Conservation (phyloP, 1,140 invertebrate species). For the Drosophila pseudoobscura region DNA sequence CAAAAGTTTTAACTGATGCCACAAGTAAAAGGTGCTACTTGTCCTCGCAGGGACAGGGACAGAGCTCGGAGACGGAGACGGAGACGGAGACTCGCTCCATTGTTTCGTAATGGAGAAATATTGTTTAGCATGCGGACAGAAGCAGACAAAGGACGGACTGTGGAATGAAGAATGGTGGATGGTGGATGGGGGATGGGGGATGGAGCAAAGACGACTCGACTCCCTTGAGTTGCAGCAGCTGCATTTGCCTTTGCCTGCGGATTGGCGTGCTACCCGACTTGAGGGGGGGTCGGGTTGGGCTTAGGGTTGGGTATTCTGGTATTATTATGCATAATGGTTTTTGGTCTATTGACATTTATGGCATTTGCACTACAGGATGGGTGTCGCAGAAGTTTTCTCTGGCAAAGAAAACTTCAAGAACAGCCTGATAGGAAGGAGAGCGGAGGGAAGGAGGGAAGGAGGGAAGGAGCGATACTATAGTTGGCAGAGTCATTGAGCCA, state of each 20-base stretch:
- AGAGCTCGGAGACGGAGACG: no score
- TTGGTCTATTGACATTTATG: slow-evolving; percentile 79
- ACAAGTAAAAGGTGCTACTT: slow-evolving; percentile 79
- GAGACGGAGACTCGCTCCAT: slow-evolving; percentile 46
- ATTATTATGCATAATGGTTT: slow-evolving; percentile 78
- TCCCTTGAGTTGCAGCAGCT: slow-evolving; percentile 29
- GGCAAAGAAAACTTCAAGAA: slow-evolving; percentile 37
- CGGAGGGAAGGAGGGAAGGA: slow-evolving; percentile 1
- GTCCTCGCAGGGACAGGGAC: slow-evolving; percentile 32
- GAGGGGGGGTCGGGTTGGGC: slow-evolving; percentile 1
- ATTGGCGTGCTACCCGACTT: slow-evolving; percentile 18
- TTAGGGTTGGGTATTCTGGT: not conserved
- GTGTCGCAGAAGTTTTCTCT: slow-evolving; percentile 33
- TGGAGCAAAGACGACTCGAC: not conserved
- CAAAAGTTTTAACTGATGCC: slow-evolving; percentile 76
- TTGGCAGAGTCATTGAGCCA: slow-evolving; percentile 18
- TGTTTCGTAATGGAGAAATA: slow-evolving; percentile 78
- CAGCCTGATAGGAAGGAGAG: slow-evolving; percentile 11
- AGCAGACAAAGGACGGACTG: slow-evolving; percentile 11
- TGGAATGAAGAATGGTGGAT: slow-evolving; percentile 7
- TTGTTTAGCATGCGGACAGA: slow-evolving; percentile 65
- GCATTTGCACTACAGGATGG: slow-evolving; percentile 39
- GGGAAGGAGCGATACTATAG: slow-evolving; percentile 37
- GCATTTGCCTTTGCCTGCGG: slow-evolving; percentile 9
- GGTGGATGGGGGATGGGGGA: slow-evolving; percentile 5